These are phyloP conservation scores for Amblyopsis rosae DNA, from an alignment of 2,113 vertebrate species.

Conservation along the genomic window DNA sequence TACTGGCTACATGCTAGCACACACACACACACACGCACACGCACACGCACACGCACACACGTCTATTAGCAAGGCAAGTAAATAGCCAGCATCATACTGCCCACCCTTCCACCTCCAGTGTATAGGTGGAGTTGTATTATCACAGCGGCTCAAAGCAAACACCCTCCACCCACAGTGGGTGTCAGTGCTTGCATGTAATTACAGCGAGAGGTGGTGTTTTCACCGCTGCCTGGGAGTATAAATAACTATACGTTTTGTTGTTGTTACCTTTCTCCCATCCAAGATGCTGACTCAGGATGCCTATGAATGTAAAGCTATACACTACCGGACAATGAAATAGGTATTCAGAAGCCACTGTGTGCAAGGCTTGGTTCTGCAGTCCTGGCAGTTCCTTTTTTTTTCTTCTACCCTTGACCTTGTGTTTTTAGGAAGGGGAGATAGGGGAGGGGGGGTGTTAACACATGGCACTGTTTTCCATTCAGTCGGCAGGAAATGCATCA, in stretches of 20 bases:
- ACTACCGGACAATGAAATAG: slow-evolving; percentile 13
- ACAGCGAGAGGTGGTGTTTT: neutral
- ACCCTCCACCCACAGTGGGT: slow-evolving; percentile 51
- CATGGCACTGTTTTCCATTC: slow-evolving; percentile 94
- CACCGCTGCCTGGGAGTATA: too few species aligned
- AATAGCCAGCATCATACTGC: neutral
- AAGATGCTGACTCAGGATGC: neutral
- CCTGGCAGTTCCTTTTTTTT: slow-evolving; percentile 17
- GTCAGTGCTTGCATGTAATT: neutral
- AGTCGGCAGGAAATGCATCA: slow-evolving; percentile 96
- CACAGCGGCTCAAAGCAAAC: slow-evolving; percentile 35
- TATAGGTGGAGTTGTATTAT: slow-evolving; percentile 46
- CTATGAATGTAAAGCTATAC: slow-evolving; percentile 3
- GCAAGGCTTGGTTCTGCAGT: neutral
- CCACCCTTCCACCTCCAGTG: slow-evolving; percentile 43
- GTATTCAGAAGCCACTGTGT: slow-evolving; percentile 13
- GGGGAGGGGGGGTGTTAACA: slow-evolving; percentile 86
- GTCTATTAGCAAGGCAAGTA: neutral
- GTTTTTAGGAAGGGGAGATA: slow-evolving; percentile 73
- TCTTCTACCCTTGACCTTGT: slow-evolving; percentile 57
- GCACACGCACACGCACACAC: slow-evolving; percentile 1
- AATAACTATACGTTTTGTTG: too few species aligned
- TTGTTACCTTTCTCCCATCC: too few species aligned
- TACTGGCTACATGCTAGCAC: slow-evolving; percentile 3
- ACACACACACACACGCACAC: slow-evolving; percentile 1